Evolutionary conservation across 1,140 invertebrate genomes (phyloP), one percentile per base, ranked within the genome.

Genomic region (Megalopta genalis): DNA sequence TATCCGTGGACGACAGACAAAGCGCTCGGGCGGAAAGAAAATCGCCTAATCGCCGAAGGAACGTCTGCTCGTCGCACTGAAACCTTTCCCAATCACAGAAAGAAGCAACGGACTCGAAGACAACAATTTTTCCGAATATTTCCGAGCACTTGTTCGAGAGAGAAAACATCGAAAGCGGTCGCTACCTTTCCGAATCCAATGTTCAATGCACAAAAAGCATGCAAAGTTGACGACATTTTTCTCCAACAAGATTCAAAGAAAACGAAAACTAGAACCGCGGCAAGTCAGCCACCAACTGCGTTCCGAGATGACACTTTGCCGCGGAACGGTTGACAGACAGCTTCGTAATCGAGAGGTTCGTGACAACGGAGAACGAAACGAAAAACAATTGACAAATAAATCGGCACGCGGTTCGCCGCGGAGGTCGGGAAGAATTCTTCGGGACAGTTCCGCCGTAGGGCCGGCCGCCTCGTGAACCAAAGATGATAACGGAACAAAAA

Each of bases 1-100:
- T 67, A 57, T 60, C 67, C 71, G 80, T 59, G 52, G 9, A 25
- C 16, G 62, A 62, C 75, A 59, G 84, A 82, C 83, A 64, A 49
- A 27, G 66, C 37, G 21, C 57, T 59, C 57, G 42, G 60, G 62
- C 57, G 60, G 65, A 49, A 52, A 49, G 63, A 27, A 63, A 77
- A 69, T 70, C 14, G 52, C 37, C 66, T 69, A 59, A 72, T 49
- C n/a, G 59, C 39, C 70, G 42, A 75, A 18, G 52, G 57, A 69
- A 73, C 42, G 32, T 32, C 32, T 32, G 23, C 32, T 32, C 8
- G 4, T 39, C 46, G 12, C n/a, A 2, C 42, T 46, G 42, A 46
- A 46, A 46, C 42, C 14, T 46, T 3, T 72, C 14, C 32, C 8
- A 7, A 0, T 0, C n/a, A 9, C 16, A n/a, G 18, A 66, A 18